Conservation (phyloP, 2,797 vertebrate species). For the Macrochelys suwanniensis region DNA sequence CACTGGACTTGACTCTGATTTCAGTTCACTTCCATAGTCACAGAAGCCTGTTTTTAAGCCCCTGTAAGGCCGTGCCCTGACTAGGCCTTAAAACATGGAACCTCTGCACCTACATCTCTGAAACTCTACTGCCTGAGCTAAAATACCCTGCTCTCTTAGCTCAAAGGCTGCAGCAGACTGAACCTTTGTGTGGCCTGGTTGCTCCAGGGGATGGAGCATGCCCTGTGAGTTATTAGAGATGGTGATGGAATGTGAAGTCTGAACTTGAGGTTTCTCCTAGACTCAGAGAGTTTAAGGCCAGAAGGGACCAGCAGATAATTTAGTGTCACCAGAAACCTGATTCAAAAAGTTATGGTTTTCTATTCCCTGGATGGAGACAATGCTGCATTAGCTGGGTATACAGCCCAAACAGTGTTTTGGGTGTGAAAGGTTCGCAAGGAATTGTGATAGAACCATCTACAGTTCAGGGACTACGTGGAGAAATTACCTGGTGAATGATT, state of each 20-base stretch:
- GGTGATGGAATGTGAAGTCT: background rate
- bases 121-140: background rate
- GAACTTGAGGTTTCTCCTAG: background rate
- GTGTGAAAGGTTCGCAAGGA: background rate
- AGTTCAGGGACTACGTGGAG: background rate
- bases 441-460: background rate
- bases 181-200: background rate
- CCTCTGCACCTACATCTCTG: background rate
- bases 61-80: background rate
- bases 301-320: too few species aligned
- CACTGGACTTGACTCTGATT: too few species aligned
- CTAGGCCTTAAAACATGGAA: background rate
- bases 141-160: background rate
- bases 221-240: background rate
- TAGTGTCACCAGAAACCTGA: background rate
- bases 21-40: too few species aligned
- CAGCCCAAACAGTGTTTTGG: background rate
- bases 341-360: background rate
- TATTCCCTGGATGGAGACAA: background rate
- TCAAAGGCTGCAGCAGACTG: background rate
- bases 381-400: background rate
- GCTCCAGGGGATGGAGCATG: background rate
- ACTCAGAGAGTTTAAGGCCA: too few species aligned
- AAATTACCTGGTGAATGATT: background rate
- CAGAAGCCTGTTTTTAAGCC: background rate